phyloP scores from a whole-genome alignment of 2,888 invertebrate species.

The Pemphredon lugubris region DNA sequence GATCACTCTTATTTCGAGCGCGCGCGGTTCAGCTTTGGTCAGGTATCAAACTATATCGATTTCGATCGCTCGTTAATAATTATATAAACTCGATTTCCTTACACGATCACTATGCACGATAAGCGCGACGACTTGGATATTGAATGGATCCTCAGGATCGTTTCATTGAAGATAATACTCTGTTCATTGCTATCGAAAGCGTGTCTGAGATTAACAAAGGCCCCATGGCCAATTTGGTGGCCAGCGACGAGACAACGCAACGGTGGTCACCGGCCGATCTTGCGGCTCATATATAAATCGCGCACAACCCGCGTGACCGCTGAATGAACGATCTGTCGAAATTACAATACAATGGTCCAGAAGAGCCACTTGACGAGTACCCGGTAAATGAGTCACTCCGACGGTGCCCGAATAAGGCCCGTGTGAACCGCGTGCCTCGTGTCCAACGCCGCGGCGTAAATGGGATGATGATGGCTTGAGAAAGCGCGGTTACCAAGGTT shows the following conservation, averaged over 20 bases:
- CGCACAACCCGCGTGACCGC: conserved; percentile 57
- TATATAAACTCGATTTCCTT: not conserved
- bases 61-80: not conserved
- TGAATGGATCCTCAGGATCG: conserved; percentile 29
- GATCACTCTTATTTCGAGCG: no score
- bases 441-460: conserved; percentile 29
- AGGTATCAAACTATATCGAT: no score
- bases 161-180: conserved; percentile 57
- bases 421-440: conserved; percentile 59
- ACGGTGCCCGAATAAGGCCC: conserved; percentile 55
- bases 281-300: conserved; percentile 26
- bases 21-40: no score
- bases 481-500: conserved; percentile 11
- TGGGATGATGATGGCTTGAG: conserved; percentile 13
- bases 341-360: conserved; percentile 75
- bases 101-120: not conserved
- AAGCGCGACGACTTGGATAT: not conserved
- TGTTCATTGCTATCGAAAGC: conserved; percentile 55
- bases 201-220: conserved; percentile 59
- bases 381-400: conserved; percentile 69
- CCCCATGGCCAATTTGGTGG: conserved; percentile 41
- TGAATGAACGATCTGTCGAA: conserved; percentile 73
- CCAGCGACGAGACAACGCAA: conserved; percentile 44
- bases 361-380: conserved; percentile 72
- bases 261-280: conserved; percentile 34